phyloP scores from a whole-genome alignment of 2,113 vertebrate species.

The Aramus guarauna region DNA sequence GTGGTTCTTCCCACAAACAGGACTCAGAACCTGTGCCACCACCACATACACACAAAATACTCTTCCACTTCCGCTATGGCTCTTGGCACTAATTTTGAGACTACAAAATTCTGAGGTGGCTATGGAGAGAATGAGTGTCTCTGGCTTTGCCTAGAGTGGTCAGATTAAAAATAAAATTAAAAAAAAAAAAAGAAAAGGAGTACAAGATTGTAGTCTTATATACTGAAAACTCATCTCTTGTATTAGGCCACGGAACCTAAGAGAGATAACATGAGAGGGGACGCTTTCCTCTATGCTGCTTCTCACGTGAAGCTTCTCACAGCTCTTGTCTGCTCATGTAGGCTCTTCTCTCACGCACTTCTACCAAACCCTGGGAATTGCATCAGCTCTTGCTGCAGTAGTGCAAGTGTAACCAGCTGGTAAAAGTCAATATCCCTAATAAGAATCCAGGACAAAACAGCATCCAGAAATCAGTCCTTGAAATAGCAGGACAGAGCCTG shows the following conservation, averaged over 20 bases:
- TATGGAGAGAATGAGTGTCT: background rate
- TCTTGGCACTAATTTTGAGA: background rate
- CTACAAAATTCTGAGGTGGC: background rate
- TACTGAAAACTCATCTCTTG: background rate
- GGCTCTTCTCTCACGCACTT: background rate
- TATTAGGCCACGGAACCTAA: background rate
- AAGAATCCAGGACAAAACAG: background rate
- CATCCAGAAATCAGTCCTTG: background rate
- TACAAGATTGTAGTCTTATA: background rate
- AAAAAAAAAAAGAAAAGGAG: background rate
- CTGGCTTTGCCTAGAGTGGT: background rate
- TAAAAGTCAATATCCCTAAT: background rate
- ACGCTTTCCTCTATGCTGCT: background rate
- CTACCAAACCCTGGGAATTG: background rate
- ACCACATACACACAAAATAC: background rate
- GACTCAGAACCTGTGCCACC: background rate
- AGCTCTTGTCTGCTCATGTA: rapidly evolving
- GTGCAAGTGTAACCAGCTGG: background rate
- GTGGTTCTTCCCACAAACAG: background rate
- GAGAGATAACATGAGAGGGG: rapidly evolving
- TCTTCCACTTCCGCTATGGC: background rate
- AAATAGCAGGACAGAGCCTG: background rate
- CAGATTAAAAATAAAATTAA: background rate
- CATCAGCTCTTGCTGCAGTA: background rate
- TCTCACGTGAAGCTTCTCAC: rapidly evolving